These are phyloP conservation scores for Corynorhinus townsendii DNA, from an alignment of 2,113 vertebrate species.

Conservation along the genomic window DNA sequence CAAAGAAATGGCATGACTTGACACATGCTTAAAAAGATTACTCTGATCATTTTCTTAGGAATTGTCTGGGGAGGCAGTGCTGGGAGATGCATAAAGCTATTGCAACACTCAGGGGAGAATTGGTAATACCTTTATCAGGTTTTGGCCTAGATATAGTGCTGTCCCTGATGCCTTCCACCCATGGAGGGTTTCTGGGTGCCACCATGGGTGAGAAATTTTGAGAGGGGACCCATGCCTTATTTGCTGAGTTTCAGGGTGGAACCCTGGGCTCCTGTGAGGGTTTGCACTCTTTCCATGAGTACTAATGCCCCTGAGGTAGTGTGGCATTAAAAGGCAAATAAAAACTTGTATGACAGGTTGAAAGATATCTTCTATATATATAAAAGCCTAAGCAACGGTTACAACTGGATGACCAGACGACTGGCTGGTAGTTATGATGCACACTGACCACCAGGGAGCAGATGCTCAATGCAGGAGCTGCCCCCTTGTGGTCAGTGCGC, in stretches of 20 bases:
- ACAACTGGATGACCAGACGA: no score
- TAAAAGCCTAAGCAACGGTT: no score
- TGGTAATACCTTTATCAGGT: neutral
- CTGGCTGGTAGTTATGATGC: no score
- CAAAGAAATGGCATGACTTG: neutral
- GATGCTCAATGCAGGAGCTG: no score
- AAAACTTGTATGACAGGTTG: neutral
- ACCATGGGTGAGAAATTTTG: neutral
- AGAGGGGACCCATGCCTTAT: rapidly evolving
- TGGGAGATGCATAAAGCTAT: neutral
- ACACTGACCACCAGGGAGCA: no score
- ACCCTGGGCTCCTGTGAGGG: rapidly evolving
- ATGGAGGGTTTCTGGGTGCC: neutral
- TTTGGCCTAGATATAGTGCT: neutral
- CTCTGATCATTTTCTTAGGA: neutral
- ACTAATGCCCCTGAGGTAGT: neutral
- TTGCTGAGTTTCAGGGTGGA: neutral
- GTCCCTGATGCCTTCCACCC: rapidly evolving
- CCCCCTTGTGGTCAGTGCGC: no score
- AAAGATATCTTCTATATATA: neutral
- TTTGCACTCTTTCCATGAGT: neutral
- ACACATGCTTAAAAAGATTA: neutral
- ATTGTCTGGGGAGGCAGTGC: neutral
- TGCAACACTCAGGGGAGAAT: neutral
- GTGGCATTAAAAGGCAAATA: neutral